Conservation (phyloP, 2,113 vertebrate genomes). For the Spheniscus mendiculus region DNA sequence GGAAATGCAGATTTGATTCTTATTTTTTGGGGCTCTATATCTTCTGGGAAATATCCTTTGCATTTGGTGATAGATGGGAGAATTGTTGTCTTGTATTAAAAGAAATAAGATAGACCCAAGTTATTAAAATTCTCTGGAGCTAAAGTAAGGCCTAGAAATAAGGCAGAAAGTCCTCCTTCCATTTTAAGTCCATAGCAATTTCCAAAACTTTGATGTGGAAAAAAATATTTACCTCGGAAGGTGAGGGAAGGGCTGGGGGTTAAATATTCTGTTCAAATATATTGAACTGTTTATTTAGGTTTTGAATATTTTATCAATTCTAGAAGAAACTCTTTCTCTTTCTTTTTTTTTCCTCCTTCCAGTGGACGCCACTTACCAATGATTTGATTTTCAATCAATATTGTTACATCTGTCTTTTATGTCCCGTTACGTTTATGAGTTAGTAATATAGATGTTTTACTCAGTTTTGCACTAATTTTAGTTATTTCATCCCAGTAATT, state of each 20-base stretch:
- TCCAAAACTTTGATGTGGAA: neutral
- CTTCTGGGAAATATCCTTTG: neutral
- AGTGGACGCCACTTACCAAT: neutral
- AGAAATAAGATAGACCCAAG: neutral
- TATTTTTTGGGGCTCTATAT: neutral
- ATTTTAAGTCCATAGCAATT: neutral
- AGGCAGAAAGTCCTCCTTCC: neutral
- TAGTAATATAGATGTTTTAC: neutral
- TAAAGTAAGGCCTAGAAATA: neutral
- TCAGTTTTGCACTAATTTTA: neutral
- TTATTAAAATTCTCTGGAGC: neutral
- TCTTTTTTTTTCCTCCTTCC: neutral
- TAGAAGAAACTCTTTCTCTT: neutral
- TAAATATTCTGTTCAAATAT: neutral
- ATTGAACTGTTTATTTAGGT: neutral
- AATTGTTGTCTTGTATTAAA: neutral
- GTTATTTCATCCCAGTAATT: neutral
- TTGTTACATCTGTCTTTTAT: neutral
- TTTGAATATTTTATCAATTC: neutral
- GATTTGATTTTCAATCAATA: neutral
- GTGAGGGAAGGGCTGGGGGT: fast-evolving
- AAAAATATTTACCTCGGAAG: neutral
- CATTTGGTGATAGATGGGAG: neutral
- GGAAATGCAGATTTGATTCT: conserved; percentile 5
- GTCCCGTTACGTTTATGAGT: neutral